These are phyloP conservation scores for Amphiduros pacificus DNA, from an alignment of 2,888 invertebrate species.

Conservation along the genomic window DNA sequence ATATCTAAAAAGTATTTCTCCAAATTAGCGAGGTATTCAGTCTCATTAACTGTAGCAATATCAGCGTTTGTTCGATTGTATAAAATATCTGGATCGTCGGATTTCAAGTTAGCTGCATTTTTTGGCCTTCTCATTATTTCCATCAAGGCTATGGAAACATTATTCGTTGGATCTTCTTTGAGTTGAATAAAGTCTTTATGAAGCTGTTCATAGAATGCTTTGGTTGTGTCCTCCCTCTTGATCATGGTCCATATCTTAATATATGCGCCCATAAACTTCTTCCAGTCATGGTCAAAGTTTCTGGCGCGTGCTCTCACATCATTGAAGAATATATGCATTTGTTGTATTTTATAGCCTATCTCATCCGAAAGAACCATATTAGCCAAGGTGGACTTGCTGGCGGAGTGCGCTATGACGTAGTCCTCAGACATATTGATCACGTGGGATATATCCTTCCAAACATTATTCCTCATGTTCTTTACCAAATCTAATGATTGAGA, in stretches of 20 bases:
- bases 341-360: background rate
- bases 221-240: conserved; percentile 8
- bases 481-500: conserved; percentile 2
- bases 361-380: background rate
- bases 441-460: conserved; percentile 3
- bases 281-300: conserved; percentile 19
- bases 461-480: background rate
- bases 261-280: conserved; percentile 8
- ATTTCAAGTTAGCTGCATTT: background rate
- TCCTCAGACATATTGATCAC: background rate
- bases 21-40: background rate
- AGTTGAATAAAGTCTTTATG: conserved; percentile 1
- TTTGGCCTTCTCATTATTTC: background rate
- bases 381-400: conserved; percentile 4
- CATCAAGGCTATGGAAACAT: background rate
- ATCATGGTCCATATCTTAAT: conserved; percentile 5
- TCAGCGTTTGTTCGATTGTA: conserved; percentile 12
- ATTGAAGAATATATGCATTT: conserved; percentile 10
- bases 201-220: conserved; percentile 4
- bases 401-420: background rate
- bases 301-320: conserved; percentile 13
- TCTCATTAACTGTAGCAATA: background rate
- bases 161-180: background rate
- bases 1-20: background rate
- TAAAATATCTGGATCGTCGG: background rate